A percentile compares a stretch with the other conserved stretches of the same genome.
Conservation (phyloP, 2,797 vertebrate genomes). For the Bucorvus abyssinicus region DNA sequence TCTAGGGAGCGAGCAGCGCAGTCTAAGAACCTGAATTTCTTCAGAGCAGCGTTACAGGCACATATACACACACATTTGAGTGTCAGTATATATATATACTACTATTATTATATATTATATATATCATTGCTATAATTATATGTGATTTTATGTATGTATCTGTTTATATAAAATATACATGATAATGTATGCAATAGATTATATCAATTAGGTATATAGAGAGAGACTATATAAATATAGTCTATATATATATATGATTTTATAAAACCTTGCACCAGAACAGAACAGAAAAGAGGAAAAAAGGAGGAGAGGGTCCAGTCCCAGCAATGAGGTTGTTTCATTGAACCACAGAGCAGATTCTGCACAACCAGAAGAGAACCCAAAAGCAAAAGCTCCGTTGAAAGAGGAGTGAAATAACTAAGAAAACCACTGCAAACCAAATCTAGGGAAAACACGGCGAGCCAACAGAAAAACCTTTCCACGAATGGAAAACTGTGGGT, state of each 20-base stretch:
- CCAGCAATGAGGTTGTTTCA: neutral
- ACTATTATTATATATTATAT: neutral
- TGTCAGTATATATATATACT: neutral
- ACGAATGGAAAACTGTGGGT: neutral
- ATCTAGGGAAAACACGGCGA: neutral
- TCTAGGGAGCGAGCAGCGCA: neutral
- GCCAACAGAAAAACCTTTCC: neutral
- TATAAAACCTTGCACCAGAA: neutral
- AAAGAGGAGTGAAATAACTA: neutral
- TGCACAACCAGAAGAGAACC: neutral
- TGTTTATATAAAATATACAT: neutral
- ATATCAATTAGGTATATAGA: too few relatives aligned
- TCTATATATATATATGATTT: neutral
- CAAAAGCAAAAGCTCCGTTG: neutral
- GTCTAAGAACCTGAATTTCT: neutral
- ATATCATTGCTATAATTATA: neutral
- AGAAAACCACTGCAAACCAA: neutral
- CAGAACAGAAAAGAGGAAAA: neutral
- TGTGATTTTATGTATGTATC: neutral
- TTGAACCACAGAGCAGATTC: neutral
- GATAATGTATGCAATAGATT: neutral
- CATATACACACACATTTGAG: accelerated
- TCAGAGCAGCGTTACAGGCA: neutral
- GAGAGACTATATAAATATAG: neutral
- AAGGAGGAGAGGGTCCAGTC: neutral